Base-by-base conservation (phyloP, 2,888 invertebrate genomes). In the Pterostichus niger region DNA sequence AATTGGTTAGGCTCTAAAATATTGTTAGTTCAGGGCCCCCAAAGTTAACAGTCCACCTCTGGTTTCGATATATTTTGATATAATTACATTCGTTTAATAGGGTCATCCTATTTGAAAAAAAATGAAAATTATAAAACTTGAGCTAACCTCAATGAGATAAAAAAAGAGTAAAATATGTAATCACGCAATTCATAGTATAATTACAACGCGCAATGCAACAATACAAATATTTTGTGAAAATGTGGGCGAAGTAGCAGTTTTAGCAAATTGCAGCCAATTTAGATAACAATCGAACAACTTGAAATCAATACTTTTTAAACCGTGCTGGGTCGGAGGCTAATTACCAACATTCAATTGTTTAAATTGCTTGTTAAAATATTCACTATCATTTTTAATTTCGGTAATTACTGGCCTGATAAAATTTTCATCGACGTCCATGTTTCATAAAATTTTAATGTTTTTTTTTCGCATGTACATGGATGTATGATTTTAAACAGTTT, bases 291-390 rank as follows among this genome's bases (percentile, higher is more conserved):
- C 40, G 59, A 17, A 7, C 9, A 59, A 5, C 59, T 9, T 24
- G 7, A 59, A 59, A 59, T 59, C 59, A 59, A 59, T 59, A 59
- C 31, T 59, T 59, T 59, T 59, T 59, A 59, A 59, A 59, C 17
- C 10, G 31, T 17, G 31, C 59, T 59, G 59, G 31, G 59, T 59
- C 59, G 24, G 6, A 24, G 24, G 17, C 10, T 31, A 59, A 59
- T 31, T 59, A 59, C 59, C 40, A 59, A 59, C 59, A 59, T 59
- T 59, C 59, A 59, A 59, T 59, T 59, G 59, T 59, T 59, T 59
- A 59, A 59, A 59, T 59, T 59, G 59, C 59, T 59, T 59, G 59
- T 59, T 59, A 59, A 40, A 59, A 59, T 59, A 59, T 59, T 59
- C 59, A 59, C 59, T 59, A 59, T 59, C 24, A 59, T 31, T 59